Base-by-base conservation (phyloP, 2,113 vertebrate species). In the Campylomormyrus numenius region DNA sequence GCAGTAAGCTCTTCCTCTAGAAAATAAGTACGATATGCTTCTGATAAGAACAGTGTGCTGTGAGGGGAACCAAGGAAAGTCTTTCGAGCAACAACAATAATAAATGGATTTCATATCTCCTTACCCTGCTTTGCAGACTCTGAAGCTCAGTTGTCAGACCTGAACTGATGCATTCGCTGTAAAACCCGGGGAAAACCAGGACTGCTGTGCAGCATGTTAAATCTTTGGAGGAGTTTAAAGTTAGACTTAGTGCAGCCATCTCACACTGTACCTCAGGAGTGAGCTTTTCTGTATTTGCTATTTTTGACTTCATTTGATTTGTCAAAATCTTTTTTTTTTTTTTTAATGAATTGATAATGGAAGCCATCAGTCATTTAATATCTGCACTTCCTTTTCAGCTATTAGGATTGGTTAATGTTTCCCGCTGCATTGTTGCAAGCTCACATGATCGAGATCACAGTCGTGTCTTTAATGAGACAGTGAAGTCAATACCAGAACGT, bases 101-200 rank as follows among this genome's bases (percentile, higher is more conserved):
- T 52, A 89, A 66, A 88, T 62, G 49, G 66, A 89, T 77, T 24
- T 89, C 17, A 77, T 70, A 88, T 62, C 56, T 85, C 39, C 45
- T 70, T 24, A 80, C 66, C 15, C 45, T 80, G 58, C 46, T 52
- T 89, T 48, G 13, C 48, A 11, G 46, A 35, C 45, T 45, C 35
- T 11, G 62, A 46, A 39, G 27, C 88, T 31, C 88, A 77, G 88
- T 58, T 62, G 52, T 88, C 87, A 88, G 87, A 46, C 24, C 66
- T 52, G 45, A 50, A 50, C 66, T 39, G 27, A 35, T 27, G 48
- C 70, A 9, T 77, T 80, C 31, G 17, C 70, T 52, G 27, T 48
- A 50, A 74, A 80, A 77, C 46, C 46, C n/a, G n/a, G 45, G 27
- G 85, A 50, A 89, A 42, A 39, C 19, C 13, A 11, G 46, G 7